These are phyloP conservation scores for Arenaria interpres DNA, from an alignment of 2,113 vertebrate species.

Conservation along the genomic window DNA sequence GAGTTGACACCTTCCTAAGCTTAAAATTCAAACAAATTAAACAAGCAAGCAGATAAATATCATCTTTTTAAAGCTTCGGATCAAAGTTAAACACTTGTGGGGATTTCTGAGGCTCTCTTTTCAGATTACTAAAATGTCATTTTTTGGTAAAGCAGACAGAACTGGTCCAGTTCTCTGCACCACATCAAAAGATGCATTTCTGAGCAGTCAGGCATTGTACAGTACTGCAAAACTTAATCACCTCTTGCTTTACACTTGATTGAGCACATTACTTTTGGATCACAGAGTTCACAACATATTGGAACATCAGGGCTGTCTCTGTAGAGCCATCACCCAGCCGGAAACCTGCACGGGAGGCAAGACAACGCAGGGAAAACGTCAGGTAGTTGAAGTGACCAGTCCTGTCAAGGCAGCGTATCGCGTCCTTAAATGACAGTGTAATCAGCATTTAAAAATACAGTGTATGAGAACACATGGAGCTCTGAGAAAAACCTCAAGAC, in stretches of 20 bases:
- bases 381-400: background rate
- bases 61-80: slow-evolving; percentile 31
- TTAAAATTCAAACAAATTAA: slow-evolving; percentile 53
- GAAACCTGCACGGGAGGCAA: background rate
- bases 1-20: background rate
- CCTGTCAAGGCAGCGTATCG: background rate
- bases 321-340: slow-evolving; percentile 16
- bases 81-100: slow-evolving; percentile 55
- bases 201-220: slow-evolving; percentile 65
- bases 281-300: slow-evolving; percentile 54
- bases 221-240: slow-evolving; percentile 55
- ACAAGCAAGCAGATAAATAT: slow-evolving; percentile 56
- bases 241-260: slow-evolving; percentile 67
- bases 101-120: slow-evolving; percentile 45
- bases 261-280: slow-evolving; percentile 65
- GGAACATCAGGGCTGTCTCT: slow-evolving; percentile 30
- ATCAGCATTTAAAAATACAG: slow-evolving; percentile 23
- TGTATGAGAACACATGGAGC: background rate
- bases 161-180: slow-evolving; percentile 51
- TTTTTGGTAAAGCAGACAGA: slow-evolving; percentile 48
- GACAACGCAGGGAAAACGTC: background rate
- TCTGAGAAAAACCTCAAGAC: background rate
- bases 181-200: slow-evolving; percentile 61
- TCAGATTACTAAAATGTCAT: background rate
- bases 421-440: slow-evolving; percentile 8